A percentile compares a stretch with the other conserved stretches of the same genome.
These are phyloP conservation scores for Malacoraja senta DNA, from an alignment of 2,797 vertebrate genomes.

Conservation along the genomic window DNA sequence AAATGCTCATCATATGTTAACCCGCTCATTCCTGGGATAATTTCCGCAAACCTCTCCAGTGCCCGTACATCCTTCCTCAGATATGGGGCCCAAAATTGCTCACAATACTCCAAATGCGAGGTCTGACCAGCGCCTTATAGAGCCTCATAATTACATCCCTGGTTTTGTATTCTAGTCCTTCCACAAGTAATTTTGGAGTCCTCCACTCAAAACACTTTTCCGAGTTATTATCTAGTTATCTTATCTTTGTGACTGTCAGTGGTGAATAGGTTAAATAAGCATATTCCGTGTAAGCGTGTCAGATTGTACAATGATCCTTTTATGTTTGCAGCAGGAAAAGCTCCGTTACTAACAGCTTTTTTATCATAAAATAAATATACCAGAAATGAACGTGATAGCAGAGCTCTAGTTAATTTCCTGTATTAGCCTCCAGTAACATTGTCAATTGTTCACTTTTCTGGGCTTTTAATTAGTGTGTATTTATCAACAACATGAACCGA, in stretches of 20 bases:
- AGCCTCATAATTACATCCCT: too few species aligned
- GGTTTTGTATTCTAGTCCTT: too few species aligned
- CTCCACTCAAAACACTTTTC: neutral
- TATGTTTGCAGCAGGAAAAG: neutral
- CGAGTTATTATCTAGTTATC: neutral
- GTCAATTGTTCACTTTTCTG: neutral
- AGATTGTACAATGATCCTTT: neutral
- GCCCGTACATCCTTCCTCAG: too few species aligned
- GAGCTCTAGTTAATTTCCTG: neutral
- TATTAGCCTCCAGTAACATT: neutral
- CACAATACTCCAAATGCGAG: too few species aligned
- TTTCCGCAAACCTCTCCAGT: too few species aligned
- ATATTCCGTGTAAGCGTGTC: neutral
- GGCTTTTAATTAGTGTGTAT: neutral
- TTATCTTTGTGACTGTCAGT: neutral
- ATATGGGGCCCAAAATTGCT: too few species aligned
- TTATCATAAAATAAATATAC: conserved; percentile 12
- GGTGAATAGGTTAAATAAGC: neutral
- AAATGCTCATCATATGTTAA: too few species aligned
- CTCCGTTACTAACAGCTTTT: neutral
- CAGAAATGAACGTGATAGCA: neutral
- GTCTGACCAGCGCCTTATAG: too few species aligned
- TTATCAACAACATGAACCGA: neutral
- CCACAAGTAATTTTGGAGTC: neutral
- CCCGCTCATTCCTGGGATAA: too few species aligned